Base-by-base conservation (phyloP, 2,113 vertebrate genomes). In the Oxygymnocypris stewartii region DNA sequence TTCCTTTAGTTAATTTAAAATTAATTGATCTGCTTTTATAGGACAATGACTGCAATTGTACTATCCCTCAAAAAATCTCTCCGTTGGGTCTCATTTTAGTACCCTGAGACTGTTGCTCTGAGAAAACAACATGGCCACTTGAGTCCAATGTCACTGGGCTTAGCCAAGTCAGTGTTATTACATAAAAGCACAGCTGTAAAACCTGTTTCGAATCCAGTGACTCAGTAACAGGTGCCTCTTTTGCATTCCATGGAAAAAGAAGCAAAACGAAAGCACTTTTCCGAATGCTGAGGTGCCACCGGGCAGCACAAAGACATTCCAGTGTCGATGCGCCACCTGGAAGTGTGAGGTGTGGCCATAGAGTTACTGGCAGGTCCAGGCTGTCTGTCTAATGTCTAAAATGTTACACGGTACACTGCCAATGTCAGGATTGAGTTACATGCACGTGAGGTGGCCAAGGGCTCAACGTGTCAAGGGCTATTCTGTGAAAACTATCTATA, bases 141-240 rank as follows among this genome's bases (percentile, higher is more conserved):
- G 78, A 75, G 78, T 82, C 67, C 54, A 82, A n/a, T 76, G 79
- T 86, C 85, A 73, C 49, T 8, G 65, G 51, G 85, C 49, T 81
- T 71, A 18, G 54, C 51, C 51, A 61, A 69, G 63, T 54, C 76
- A 20, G 18, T 81, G 79, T 51, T 82, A 37, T 82, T 82, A 82
- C 44, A 69, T 51, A 82, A 82, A 82, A 65, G 49, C 65, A 75
- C 77, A 86, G 79, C 69, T 75, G 79, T 82, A 82, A 87, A 87
- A 87, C 85, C 59, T 4, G 85, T 87, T 87, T 77, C 20, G 31
- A 57, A 28, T 51, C 54, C 69, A 76, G 79, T 67, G 71, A 87
- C 80, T 87, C 80, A 78, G 42, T 83, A 87, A 78, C 54, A 61
- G 37, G 40, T 54, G 54, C 20, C 79, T 63, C n/a, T 82, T 82